Base-by-base conservation (phyloP, 92 coral and sea anemone genomes). In the Palythoa grandis region DNA sequence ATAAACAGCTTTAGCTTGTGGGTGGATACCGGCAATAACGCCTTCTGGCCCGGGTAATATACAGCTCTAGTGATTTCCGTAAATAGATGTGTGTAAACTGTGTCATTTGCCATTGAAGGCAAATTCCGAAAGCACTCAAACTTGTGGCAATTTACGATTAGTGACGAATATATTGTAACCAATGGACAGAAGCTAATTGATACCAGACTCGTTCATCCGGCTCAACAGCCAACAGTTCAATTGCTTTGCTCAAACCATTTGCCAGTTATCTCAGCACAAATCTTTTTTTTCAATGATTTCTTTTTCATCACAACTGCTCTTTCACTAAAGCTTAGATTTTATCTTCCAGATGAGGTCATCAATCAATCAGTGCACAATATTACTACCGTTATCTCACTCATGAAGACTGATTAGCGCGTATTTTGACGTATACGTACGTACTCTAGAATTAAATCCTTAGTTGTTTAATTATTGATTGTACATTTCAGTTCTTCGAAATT, bases 51-150 rank as follows among this genome's bases (percentile, higher is more conserved):
- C 48, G 48, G 73, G 47, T 60, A 80, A 80, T 66, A 63, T 80
- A 23, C 85, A 80, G 85, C 85, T 80, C 74, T 74, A 71, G 88
- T 82, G 88, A 66, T 90, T 86, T 82, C 88, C 88, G 90, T 82
- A 86, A 87, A 87, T 90, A 89, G 82, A 82, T 70, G 88, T 91
- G 87, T 88, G 82, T 86, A 75, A 85, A 88, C 78, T 88, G 91
- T 89, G 92, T 93, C 84, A 91, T 89, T 87, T 85, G 91, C 77
- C 88, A 90, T 87, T 90, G 87, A 88, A 85, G 74, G 76, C 56
- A 74, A 87, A 93, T 89, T 92, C 94, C 97, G 95, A 78, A 89
- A 84, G 76, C 92, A 66, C 93, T 93, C 69, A 68, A 84, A 79
- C 52, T 80, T 82, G 90, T 84, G 85, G 85, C 92, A 90, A 87